Percentiles rank a stretch among this genome's conserved stretches.
These are phyloP conservation scores for Pelecanoides urinatrix DNA, from an alignment of 2,113 vertebrate species.

Conservation along the genomic window DNA sequence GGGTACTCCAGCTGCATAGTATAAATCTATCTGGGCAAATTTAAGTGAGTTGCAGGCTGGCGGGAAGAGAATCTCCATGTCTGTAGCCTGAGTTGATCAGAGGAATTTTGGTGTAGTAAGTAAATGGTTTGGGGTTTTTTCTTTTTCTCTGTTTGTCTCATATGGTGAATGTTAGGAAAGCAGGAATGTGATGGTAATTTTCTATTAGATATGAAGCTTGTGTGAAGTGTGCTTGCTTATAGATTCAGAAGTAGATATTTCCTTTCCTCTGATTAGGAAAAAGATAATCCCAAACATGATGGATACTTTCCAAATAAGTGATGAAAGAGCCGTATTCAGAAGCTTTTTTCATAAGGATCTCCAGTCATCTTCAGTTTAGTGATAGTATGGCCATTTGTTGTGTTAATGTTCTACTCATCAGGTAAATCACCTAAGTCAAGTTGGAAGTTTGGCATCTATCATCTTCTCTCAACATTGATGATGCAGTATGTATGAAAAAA, in stretches of 20 bases:
- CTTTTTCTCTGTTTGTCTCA: neutral
- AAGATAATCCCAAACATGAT: neutral
- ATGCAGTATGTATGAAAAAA: neutral
- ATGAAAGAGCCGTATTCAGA: neutral
- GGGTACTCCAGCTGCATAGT: neutral
- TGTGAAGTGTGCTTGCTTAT: neutral
- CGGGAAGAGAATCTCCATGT: accelerated
- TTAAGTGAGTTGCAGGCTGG: neutral
- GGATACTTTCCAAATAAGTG: neutral
- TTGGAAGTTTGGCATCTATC: neutral
- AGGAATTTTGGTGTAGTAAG: neutral
- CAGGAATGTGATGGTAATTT: neutral
- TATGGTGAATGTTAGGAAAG: neutral
- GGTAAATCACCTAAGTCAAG: neutral
- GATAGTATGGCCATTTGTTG: neutral
- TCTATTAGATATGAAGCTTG: neutral
- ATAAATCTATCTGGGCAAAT: neutral
- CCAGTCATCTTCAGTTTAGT: neutral
- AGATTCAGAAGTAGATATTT: neutral
- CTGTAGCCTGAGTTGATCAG: neutral
- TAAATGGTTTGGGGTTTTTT: neutral
- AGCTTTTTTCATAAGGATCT: too few species aligned
- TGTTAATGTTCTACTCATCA: neutral
- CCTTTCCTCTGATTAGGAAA: neutral
- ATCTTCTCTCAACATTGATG: neutral